Base-by-base conservation (phyloP, 1,140 invertebrate genomes). In the Radopholus similis region DNA sequence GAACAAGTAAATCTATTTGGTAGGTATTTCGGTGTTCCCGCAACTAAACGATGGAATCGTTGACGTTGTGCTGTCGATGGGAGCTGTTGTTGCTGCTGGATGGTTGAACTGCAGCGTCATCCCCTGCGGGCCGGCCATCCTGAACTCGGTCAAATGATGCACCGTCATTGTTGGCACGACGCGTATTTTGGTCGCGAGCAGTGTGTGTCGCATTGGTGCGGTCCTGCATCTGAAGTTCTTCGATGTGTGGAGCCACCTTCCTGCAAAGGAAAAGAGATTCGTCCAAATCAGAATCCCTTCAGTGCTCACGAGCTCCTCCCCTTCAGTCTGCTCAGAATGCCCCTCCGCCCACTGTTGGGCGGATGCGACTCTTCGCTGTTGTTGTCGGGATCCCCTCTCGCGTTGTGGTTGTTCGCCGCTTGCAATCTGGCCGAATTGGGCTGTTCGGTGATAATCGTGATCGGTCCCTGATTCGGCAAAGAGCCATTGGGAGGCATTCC, bases 401-500 rank as follows among this genome's bases (percentile, higher is more conserved):
- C n/a, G 23, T 51, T 21, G 47, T 3, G 18, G n/a, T 21, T 28
- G 21, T 21, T 51, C 1, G 38, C 2, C 30, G 47, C 23, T 51
- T 51, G 21, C 47, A 21, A 51, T 51, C 23, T 11, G 23, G 5
- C 30, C 18, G 18, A 11, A 3, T 23, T 28, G 1, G 9, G 59
- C 42, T 32, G 40, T 62, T 49, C 37, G 59, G 11, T 35, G 42
- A 62, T 49, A 35, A 62, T 42, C 13, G 59, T 47, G 42, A 47
- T 62, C 18, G 59, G 59, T 21, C 18, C 21, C 2, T 28, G 21
- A 32, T 42, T 42, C 15, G 58, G 58, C 23, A 62, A 21, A n/a
- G 59, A 49, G n/a, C 59, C 59, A 42, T 62, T 62, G n/a, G 37
- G 37, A 26, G 40, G 59, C 40, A 62, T 30, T 35, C 59, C 40